Conservation (phyloP, 2,888 invertebrate genomes). For the Drosophila imparisetae region DNA sequence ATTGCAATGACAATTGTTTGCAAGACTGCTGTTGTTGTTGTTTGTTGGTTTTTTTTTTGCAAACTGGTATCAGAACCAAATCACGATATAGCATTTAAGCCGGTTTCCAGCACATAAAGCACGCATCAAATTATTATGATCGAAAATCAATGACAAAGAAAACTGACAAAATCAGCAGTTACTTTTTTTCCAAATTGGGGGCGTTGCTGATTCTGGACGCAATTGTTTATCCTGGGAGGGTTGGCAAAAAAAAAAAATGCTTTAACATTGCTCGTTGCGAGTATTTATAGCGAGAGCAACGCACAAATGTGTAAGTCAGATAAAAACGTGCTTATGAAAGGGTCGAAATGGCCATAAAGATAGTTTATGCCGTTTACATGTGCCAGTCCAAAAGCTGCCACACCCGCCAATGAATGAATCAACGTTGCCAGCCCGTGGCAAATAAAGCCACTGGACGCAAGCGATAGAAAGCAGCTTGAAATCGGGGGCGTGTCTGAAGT, state of each 20-base stretch:
- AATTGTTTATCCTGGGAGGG: constrained; percentile 36
- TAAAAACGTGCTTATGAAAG: constrained; percentile 76
- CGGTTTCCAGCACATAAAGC: constrained; percentile 71
- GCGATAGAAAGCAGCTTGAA: not conserved
- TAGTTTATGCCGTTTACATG: constrained; percentile 58
- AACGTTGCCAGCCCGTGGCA: constrained; percentile 37
- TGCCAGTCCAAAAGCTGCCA: constrained; percentile 16
- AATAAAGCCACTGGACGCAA: constrained; percentile 59
- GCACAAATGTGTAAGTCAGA: constrained; percentile 74
- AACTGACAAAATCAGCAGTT: constrained; percentile 74
- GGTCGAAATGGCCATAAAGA: constrained; percentile 66
- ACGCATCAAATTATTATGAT: constrained; percentile 75
- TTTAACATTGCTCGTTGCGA: constrained; percentile 18
- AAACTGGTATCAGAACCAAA: not conserved
- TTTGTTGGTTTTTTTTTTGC: not conserved
- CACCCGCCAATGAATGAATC: constrained; percentile 13
- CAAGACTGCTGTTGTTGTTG: constrained; percentile 13
- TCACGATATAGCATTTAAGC: constrained; percentile 30
- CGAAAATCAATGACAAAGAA: constrained; percentile 75
- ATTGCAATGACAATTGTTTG: constrained; percentile 64
- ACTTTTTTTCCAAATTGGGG: constrained; percentile 11
- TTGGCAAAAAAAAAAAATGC: constrained; percentile 2
- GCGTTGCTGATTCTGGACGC: constrained; percentile 14
- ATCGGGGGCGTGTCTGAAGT: constrained; percentile 39
- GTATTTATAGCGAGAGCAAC: constrained; percentile 32